Percentiles rank a stretch among this genome's conserved stretches.
These are phyloP conservation scores for Sepiola atlantica DNA, from an alignment of 2,888 invertebrate genomes.

Conservation along the genomic window DNA sequence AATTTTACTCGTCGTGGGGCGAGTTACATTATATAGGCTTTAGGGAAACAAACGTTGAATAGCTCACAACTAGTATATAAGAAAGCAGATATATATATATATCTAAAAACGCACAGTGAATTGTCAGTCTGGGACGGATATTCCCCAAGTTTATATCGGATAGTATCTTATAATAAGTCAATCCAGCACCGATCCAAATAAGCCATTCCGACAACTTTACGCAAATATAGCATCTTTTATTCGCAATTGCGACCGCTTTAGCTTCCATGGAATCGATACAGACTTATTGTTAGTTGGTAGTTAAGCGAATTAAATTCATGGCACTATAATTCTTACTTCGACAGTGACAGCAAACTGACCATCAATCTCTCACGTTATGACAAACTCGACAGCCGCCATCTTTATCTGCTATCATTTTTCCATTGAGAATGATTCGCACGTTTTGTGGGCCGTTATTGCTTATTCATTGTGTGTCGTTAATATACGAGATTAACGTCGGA, in stretches of 20 bases:
- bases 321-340: background rate
- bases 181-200: too few species aligned
- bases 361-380: background rate
- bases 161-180: too few species aligned
- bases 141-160: too few species aligned
- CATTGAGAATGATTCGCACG: background rate
- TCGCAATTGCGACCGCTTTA: background rate
- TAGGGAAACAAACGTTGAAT: too few species aligned
- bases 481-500: background rate
- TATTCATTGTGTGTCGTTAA: constrained; percentile 20
- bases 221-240: too few species aligned
- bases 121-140: too few species aligned
- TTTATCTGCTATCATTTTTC: constrained; percentile 32
- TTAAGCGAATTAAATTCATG: background rate
- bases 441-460: background rate
- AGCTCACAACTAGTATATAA: too few species aligned
- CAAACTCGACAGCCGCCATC: background rate
- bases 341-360: background rate
- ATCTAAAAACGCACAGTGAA: too few species aligned
- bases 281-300: background rate
- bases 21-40: too few species aligned
- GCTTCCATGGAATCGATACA: background rate
- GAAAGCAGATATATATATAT: too few species aligned
- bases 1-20: too few species aligned
- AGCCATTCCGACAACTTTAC: too few species aligned